These are phyloP conservation scores for Nasua narica DNA, from an alignment of 2,797 vertebrate genomes.

Conservation along the genomic window DNA sequence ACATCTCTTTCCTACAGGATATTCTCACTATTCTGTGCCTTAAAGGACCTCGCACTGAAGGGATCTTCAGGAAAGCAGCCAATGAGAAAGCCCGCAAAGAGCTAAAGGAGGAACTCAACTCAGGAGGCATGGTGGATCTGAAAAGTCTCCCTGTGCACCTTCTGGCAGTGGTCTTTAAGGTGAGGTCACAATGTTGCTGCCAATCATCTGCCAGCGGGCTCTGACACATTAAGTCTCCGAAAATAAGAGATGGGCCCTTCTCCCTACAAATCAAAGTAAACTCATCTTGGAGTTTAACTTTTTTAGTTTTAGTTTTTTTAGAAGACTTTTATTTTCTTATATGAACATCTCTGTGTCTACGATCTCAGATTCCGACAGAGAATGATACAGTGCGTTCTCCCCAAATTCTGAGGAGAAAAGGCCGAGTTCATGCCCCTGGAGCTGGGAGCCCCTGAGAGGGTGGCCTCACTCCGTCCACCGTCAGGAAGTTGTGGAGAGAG, in stretches of 20 bases:
- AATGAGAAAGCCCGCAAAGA: constrained; percentile 91
- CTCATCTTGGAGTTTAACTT: neutral
- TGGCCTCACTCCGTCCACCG: neutral
- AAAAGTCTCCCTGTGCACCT: constrained; percentile 87
- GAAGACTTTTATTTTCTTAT: neutral
- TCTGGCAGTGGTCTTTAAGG: constrained; percentile 93
- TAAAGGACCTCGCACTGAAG: constrained; percentile 91
- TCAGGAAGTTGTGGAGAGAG: neutral
- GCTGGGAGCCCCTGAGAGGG: neutral
- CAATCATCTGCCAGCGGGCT: fast-evolving
- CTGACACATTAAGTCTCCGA: fast-evolving
- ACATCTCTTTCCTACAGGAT: constrained; percentile 82
- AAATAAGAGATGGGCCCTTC: neutral
- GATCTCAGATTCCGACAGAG: neutral
- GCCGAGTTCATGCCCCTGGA: neutral
- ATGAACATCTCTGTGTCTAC: neutral
- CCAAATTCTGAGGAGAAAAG: neutral
- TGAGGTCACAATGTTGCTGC: constrained; percentile 52
- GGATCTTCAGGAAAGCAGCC: constrained; percentile 93
- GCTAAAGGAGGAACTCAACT: constrained; percentile 91
- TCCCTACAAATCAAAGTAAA: neutral
- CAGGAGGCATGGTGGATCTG: constrained; percentile 86
- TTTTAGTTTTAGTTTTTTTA: neutral
- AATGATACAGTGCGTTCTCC: neutral
- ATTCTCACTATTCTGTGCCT: constrained; percentile 89